Evolutionary conservation across 2,888 invertebrate species (phyloP), one percentile per base, ranked within the genome.

Genomic region (Crossocerus cetratus): DNA sequence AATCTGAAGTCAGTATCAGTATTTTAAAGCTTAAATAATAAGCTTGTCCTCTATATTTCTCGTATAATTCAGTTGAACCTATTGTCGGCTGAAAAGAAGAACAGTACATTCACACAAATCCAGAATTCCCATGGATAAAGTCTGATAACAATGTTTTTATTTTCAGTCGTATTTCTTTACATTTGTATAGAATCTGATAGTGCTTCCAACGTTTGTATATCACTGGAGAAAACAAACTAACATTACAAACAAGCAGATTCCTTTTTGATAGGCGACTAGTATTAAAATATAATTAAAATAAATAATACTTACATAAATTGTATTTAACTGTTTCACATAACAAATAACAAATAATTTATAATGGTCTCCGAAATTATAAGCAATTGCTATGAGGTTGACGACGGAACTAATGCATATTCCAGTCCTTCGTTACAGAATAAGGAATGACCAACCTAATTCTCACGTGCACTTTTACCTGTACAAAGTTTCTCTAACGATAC

Each of bases 141-240:
- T 68, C 81, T 82, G 78, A 81, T 86, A 86, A 86, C 87, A 86
- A 86, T 84, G 80, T 71, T 82, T 83, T 84, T 85, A 85, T 83
- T 84, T 69, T 86, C 84, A 85, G 80, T 84, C 84, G 78, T 86
- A 86, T 81, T 74, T 84, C 80, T 84, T 86, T 86, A 86, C 86
- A 86, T 80, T 83, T 83, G 73, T 83, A 86, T 85, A 87, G 82
- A 86, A 87, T 87, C 76, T 85, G 81, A 84, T 83, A 86, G 81
- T 83, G 78, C 75, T 82, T 82, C 81, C 82, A 88, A 86, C 84
- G 78, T 83, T 72, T 74, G 70, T 68, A 73, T 72, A 61, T 76
- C 64, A 69, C 61, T 70, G 72, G 71, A 71, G 18, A 70, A 65
- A 44, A 72, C 66, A 44, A 32, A 61, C 44, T 63, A 76, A 79